Percentiles rank a stretch among this genome's conserved stretches.
Evolutionary conservation across 2,797 vertebrate genomes (phyloP).

Genomic region (Streptopelia turtur): DNA sequence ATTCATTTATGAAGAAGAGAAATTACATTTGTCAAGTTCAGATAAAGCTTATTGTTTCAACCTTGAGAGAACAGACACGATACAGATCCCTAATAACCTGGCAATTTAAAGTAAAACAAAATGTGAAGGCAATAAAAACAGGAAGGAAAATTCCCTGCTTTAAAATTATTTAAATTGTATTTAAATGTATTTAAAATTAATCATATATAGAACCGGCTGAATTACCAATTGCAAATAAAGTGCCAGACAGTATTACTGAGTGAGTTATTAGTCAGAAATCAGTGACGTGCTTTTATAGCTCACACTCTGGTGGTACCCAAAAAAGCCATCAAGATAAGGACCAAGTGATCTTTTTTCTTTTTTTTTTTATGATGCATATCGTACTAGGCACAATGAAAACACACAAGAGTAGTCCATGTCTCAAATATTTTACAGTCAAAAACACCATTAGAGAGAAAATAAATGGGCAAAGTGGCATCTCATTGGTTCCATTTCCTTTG

Average conservation of each 20-base stretch:
- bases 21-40: constrained; percentile 36
- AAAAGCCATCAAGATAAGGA: neutral
- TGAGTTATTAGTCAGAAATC: neutral
- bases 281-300: neutral
- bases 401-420: neutral
- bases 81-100: constrained; percentile 23
- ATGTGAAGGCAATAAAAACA: neutral
- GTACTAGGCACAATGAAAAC: neutral
- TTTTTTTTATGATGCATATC: neutral
- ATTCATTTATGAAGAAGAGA: constrained; percentile 49
- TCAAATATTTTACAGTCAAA: neutral
- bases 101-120: constrained; percentile 15
- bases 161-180: neutral
- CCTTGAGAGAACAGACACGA: constrained; percentile 38
- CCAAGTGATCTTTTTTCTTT: neutral
- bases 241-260: neutral
- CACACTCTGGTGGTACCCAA: neutral
- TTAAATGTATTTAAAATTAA: constrained; percentile 1
- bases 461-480: neutral
- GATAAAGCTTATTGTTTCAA: constrained; percentile 58
- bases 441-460: neutral
- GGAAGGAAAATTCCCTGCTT: neutral
- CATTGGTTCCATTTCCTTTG: neutral
- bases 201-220: neutral
- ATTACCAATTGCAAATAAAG: constrained; percentile 7